Percentiles rank a stretch among this genome's conserved stretches.
phyloP scores from a whole-genome alignment of 2,113 vertebrate species.

The Lophochroa leadbeateri region DNA sequence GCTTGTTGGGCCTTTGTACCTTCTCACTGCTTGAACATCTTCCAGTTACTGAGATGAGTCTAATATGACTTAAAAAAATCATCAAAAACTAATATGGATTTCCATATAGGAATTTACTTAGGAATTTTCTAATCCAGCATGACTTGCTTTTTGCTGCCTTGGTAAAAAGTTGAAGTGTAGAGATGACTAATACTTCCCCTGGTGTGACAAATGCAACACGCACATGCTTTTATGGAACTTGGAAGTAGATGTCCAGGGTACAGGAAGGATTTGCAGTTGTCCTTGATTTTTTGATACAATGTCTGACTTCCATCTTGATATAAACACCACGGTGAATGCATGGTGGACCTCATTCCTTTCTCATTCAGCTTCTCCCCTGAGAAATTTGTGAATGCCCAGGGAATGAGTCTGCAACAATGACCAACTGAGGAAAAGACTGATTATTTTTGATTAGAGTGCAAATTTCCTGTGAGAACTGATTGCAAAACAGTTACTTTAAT shows the following conservation, averaged over 20 bases:
- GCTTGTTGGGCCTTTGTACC: neutral
- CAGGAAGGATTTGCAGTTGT: conserved; percentile 37
- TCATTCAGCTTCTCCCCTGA: conserved; percentile 26
- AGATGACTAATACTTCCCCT: neutral
- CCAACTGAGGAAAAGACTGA: conserved; percentile 30
- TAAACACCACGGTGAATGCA: neutral
- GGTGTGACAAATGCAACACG: neutral
- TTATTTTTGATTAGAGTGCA: conserved; percentile 26
- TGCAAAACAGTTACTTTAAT: conserved; percentile 44
- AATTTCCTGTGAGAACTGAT: conserved; percentile 52
- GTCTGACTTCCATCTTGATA: conserved; percentile 20
- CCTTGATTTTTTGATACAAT: neutral
- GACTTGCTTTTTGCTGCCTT: neutral
- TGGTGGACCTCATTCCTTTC: neutral
- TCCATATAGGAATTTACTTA: neutral
- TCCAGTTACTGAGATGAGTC: neutral
- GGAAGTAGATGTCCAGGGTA: conserved; percentile 3
- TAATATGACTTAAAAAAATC: neutral
- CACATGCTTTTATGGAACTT: neutral
- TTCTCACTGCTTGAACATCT: neutral
- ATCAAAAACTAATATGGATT: neutral
- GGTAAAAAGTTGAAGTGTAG: neutral
- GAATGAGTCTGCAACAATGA: conserved; percentile 47
- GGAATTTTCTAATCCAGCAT: neutral
- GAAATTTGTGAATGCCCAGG: conserved; percentile 3